Evolutionary conservation across 2,797 vertebrate genomes (phyloP), one percentile per base, ranked within the genome.

Genomic region (Cossypha dichroa): DNA sequence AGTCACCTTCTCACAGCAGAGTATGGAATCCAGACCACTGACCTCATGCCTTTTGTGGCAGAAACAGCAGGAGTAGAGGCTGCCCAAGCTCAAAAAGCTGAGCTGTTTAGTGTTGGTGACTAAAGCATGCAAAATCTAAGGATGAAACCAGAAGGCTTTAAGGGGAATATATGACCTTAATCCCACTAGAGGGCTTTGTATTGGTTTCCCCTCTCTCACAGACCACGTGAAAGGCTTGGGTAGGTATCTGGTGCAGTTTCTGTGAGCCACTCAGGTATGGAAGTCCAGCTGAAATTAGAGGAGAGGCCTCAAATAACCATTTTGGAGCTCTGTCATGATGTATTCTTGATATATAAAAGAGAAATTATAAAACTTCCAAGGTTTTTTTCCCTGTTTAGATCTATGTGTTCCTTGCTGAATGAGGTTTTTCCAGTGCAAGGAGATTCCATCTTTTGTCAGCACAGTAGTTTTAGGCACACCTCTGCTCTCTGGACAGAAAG

Each of bases 361-460:
- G 10, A 64, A 64, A 52, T 69, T 0, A 7, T 43, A 78, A 45
- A 28, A 34, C 2, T 38, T 69, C 8, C 19, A 28, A 5, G 1
- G 0, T 34, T 15, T 48, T 48, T n/a, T 60, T 9, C 1, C 9
- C 31, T 60, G 16, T 36, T 90, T 63, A n/a, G 38, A 26, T 70
- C 33, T 15, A 2, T 15, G 10, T 10, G 1, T 19, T 79, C 11
- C 28, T 70, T 20, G 12, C 16, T 33, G 46, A 82, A 66, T 38
- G 38, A 89, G 20, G 3, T 77, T 88, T 52, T 85, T 36, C 22
- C n/a, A 8, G 38, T 2, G 5, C 5, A 41, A 62, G 28, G 9
- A 55, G 8, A 3, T 51, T 18, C 5, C 19, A 49, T 16, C 25
- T 70, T 76, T 64, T 20, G 25, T 18, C 25, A 66, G 16, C 33